These are phyloP conservation scores for Hirtodrosophila cameraria DNA, from an alignment of 2,888 invertebrate species.

Conservation along the genomic window DNA sequence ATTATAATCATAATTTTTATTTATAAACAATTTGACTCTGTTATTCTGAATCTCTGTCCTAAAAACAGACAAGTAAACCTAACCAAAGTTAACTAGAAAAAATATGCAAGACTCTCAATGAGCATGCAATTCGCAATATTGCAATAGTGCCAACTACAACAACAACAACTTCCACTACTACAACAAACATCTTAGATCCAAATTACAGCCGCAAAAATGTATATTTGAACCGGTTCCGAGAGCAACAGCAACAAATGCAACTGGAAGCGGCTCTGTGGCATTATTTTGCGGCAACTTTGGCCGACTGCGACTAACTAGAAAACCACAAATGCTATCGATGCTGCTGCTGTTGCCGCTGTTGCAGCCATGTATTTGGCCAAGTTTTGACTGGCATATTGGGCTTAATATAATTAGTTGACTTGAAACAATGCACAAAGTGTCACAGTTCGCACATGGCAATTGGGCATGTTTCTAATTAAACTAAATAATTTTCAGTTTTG, in stretches of 20 bases:
- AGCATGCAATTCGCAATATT: constrained; percentile 64
- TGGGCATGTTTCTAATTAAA: constrained; percentile 8
- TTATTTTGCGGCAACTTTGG: constrained; percentile 68
- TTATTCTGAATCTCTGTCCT: constrained; percentile 31
- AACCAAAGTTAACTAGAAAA: constrained; percentile 29
- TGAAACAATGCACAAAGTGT: constrained; percentile 40
- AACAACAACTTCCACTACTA: constrained; percentile 27
- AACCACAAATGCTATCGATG: constrained; percentile 48
- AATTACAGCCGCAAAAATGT: constrained; percentile 64
- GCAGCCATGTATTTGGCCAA: constrained; percentile 55
- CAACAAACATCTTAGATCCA: constrained; percentile 59
- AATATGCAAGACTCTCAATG: constrained; percentile 47
- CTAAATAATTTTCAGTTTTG: constrained; percentile 10
- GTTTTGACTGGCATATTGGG: constrained; percentile 36
- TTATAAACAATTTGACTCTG: too few species aligned
- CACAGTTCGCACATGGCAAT: constrained; percentile 34
- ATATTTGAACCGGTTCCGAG: constrained; percentile 71
- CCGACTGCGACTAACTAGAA: constrained; percentile 59
- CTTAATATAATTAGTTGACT: constrained; percentile 37
- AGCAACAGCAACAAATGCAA: constrained; percentile 29
- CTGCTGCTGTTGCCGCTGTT: constrained; percentile 8
- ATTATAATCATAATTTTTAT: too few species aligned
- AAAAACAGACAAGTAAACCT: constrained; percentile 33
- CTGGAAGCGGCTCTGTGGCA: constrained; percentile 42
- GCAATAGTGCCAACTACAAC: constrained; percentile 32